phyloP scores from a whole-genome alignment of 2,888 invertebrate genomes.

The Muschampia plurimacula region DNA sequence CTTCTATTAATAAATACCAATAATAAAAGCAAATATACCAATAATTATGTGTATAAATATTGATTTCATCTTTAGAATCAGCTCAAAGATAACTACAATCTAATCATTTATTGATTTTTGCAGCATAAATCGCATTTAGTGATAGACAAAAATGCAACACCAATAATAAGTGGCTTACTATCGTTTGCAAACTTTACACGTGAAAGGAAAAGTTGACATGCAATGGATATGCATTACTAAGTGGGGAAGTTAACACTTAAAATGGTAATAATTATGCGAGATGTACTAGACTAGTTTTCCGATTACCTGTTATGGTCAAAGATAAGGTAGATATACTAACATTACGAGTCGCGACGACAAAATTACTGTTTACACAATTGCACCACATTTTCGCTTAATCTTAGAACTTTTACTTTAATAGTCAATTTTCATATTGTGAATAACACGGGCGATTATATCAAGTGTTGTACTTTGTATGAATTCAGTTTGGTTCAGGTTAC shows the following conservation, averaged over 20 bases:
- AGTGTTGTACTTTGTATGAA: constrained; percentile 31
- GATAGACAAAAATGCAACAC: constrained; percentile 6
- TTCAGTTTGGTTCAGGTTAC: constrained; percentile 29
- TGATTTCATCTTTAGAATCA: constrained; percentile 1
- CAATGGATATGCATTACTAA: constrained; percentile 36
- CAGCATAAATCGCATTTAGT: not conserved
- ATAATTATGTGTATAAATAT: not conserved
- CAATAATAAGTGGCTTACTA: not conserved
- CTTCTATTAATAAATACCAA: not conserved
- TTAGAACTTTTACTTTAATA: constrained; percentile 26
- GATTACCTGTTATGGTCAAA: constrained; percentile 17
- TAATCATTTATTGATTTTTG: constrained; percentile 6
- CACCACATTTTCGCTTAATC: constrained; percentile 36
- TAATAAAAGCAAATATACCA: not conserved
- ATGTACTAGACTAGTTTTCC: constrained; percentile 13
- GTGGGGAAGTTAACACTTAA: constrained; percentile 30
- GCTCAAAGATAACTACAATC: not conserved
- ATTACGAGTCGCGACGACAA: constrained; percentile 25
- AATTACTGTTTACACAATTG: constrained; percentile 32
- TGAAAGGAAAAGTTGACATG: constrained; percentile 38
- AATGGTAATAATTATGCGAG: constrained; percentile 28
- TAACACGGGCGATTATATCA: constrained; percentile 32
- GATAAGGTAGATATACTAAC: constrained; percentile 25
- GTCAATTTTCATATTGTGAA: constrained; percentile 22
- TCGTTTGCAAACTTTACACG: constrained; percentile 24